Percentiles rank a stretch among this genome's conserved stretches.
These are phyloP conservation scores for Atherinosoma microstoma DNA, from an alignment of 2,797 vertebrate species.

Conservation along the genomic window DNA sequence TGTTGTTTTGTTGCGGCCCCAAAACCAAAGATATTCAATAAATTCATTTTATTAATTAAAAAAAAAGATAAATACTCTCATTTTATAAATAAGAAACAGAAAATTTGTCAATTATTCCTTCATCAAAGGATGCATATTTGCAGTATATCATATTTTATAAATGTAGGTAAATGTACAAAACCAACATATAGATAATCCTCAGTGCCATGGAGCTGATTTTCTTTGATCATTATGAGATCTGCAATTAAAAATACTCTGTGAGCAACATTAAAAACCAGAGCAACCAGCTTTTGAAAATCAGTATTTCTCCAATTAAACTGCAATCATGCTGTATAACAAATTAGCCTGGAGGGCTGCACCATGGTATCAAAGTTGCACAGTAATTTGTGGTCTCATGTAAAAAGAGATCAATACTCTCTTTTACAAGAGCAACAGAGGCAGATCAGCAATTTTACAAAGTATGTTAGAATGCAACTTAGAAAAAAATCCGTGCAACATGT, in stretches of 20 bases:
- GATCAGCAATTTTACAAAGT: background rate
- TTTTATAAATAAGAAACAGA: fast-evolving
- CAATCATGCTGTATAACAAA: background rate
- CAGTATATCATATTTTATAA: background rate
- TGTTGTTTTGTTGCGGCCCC: background rate
- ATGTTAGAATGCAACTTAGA: background rate
- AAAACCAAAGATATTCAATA: background rate
- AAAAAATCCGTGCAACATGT: background rate
- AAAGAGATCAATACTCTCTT: background rate
- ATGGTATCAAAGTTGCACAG: background rate
- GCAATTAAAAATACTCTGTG: background rate
- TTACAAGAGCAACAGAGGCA: background rate
- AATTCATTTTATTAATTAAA: background rate
- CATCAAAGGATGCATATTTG: background rate
- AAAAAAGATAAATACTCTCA: background rate
- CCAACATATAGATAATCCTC: background rate
- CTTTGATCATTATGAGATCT: background rate
- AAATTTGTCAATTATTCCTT: background rate
- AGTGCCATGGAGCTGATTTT: background rate
- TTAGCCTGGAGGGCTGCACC: background rate
- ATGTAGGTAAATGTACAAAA: background rate
- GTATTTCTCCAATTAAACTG: background rate
- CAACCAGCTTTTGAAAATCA: background rate
- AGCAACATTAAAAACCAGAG: background rate
- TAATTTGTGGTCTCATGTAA: background rate